Evolutionary conservation across 2,797 vertebrate genomes (phyloP), one percentile per base, ranked within the genome.

Genomic region (Chelon auratus): DNA sequence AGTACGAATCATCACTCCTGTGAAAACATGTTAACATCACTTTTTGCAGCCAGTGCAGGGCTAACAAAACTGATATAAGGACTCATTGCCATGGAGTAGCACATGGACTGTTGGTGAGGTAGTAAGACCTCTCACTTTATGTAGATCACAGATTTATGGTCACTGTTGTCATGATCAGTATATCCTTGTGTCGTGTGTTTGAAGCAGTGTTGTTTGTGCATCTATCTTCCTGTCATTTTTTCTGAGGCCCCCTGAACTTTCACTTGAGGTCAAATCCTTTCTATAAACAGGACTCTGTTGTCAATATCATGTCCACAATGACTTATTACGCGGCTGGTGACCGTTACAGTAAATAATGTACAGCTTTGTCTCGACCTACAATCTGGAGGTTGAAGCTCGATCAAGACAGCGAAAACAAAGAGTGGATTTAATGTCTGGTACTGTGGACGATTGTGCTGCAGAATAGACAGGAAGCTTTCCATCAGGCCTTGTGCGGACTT

Each of bases 391-490:
- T 83, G 82, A 82, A 88, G 83, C 80, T 80, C 86, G 81, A 87
- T 83, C 62, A 82, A 86, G 77, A 71, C 17, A 57, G 72, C 62
- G 56, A 80, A 82, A 82, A 94, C 92, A 95, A 94, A 91, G 93
- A 61, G 48, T 2, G 84, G 73, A 91, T 94, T 95, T 90, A 92
- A 54, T 77, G 48, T 75, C 20, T 79, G 76, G 66, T 74, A 89
- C 90, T 92, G 93, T 94, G 90, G 89, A 90, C 62, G 86, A 80
- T 75, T 93, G 90, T 94, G 72, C 86, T 82, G 73, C 80, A 72
- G 9, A 50, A 53, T n/a, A 76, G 83, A 87, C 78, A 86, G 63
- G 55, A 87, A 85, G 84, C 86, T 86, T 93, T 95, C 91, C 90
- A 77, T 90, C 89, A 84, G 72, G 62, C 86, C 86, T 87, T 81